These are phyloP conservation scores for Athalia circularis DNA, from an alignment of 2,888 invertebrate species.

Conservation along the genomic window DNA sequence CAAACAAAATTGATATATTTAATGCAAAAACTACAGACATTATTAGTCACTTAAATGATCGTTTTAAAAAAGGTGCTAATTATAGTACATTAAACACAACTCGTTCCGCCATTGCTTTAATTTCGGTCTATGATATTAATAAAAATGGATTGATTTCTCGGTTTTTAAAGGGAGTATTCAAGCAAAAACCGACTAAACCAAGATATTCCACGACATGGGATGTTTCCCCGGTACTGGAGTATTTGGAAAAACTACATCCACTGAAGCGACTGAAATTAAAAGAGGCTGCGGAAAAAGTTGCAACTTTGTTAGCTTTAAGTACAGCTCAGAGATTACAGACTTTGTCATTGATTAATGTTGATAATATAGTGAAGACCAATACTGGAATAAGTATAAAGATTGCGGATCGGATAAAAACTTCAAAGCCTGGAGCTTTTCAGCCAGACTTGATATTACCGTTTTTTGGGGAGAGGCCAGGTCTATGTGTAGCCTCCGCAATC, in stretches of 20 bases:
- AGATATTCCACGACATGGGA: conserved; percentile 53
- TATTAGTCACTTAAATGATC: no score
- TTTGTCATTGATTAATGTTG: conserved; percentile 48
- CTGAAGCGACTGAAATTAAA: conserved; percentile 42
- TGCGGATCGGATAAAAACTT: conserved; percentile 47
- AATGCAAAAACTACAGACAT: no score
- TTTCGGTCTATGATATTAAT: no score
- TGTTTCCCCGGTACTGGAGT: conserved; percentile 46
- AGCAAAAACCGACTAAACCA: conserved; percentile 49
- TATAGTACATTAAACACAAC: no score
- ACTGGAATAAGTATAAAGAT: conserved; percentile 42
- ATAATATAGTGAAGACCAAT: conserved; percentile 39
- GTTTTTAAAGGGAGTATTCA: conserved; percentile 24
- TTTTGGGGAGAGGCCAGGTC: conserved; percentile 42
- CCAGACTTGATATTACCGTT: conserved; percentile 47
- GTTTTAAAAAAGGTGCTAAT: no score
- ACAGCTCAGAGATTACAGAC: conserved; percentile 52
- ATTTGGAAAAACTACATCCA: conserved; percentile 43
- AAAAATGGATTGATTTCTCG: no score
- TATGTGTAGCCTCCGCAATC: conserved; percentile 46
- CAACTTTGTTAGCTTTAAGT: conserved; percentile 48
- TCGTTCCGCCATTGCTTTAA: no score
- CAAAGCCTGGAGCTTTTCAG: conserved; percentile 45
- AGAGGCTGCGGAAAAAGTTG: conserved; percentile 48
- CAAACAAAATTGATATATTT: no score